Evolutionary conservation across 2,888 invertebrate species (phyloP).

Genomic region (Chrysina gloriosa): DNA sequence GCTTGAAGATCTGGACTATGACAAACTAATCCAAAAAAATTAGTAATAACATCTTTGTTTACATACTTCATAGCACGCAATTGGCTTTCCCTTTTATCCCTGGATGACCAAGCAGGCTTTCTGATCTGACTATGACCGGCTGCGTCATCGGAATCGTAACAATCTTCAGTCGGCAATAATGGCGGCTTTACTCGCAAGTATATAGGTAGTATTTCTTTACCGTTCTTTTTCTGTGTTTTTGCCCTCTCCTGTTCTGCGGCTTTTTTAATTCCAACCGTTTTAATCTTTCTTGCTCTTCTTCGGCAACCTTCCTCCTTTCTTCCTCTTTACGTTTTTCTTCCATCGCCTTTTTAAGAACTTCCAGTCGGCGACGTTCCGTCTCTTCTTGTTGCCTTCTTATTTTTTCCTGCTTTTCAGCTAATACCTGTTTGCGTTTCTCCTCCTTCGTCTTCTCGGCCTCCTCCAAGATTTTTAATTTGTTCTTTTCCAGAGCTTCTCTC

Average conservation of each 20-base stretch:
- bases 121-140: constrained; percentile 58
- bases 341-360: constrained; percentile 65
- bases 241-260: constrained; percentile 59
- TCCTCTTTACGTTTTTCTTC: constrained; percentile 60
- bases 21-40: constrained; percentile 72
- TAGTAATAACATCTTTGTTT: constrained; percentile 65
- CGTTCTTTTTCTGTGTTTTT: constrained; percentile 60
- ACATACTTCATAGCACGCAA: constrained; percentile 44
- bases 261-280: constrained; percentile 61
- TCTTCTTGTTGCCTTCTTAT: constrained; percentile 65
- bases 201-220: constrained; percentile 45
- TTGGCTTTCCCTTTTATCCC: constrained; percentile 52
- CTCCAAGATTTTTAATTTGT: constrained; percentile 65
- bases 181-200: constrained; percentile 61
- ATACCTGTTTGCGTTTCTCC: constrained; percentile 56
- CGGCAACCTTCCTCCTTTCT: constrained; percentile 58
- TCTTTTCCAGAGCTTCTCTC: constrained; percentile 67
- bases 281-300: constrained; percentile 55
- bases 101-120: constrained; percentile 64
- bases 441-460: constrained; percentile 66
- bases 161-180: constrained; percentile 68
- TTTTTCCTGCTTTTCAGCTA: constrained; percentile 62
- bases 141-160: constrained; percentile 70
- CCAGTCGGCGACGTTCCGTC: constrained; percentile 65
- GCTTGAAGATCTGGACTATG: constrained; percentile 76